A percentile compares a stretch with the other conserved stretches of the same genome.
Conservation (phyloP, 2,888 invertebrate genomes). For the Trileptium ribeirensis region DNA sequence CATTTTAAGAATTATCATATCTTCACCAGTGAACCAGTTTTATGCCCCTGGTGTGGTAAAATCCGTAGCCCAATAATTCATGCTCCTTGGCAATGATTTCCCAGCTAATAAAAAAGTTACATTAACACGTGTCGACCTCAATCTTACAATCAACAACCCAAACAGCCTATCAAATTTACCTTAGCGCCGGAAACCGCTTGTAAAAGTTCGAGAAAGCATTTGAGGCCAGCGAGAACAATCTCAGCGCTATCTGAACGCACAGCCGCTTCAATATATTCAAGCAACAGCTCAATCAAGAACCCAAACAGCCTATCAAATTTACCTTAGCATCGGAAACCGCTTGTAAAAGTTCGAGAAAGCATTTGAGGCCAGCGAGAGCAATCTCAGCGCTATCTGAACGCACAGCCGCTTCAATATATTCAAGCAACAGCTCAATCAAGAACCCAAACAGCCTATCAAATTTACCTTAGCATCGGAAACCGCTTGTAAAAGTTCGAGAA, state of each 20-base stretch:
- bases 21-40: too few relatives aligned
- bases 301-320: too few relatives aligned
- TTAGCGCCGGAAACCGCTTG: neutral
- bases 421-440: slow-evolving; percentile 76
- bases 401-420: slow-evolving; percentile 87
- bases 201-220: slow-evolving; percentile 91
- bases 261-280: slow-evolving; percentile 87
- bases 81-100: too few relatives aligned
- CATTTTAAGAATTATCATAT: too few relatives aligned
- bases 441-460: too few relatives aligned
- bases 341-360: slow-evolving; percentile 82
- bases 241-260: slow-evolving; percentile 87
- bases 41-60: too few relatives aligned
- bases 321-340: neutral
- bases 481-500: slow-evolving; percentile 75
- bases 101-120: too few relatives aligned
- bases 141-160: too few relatives aligned
- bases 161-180: too few relatives aligned
- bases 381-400: slow-evolving; percentile 81
- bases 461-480: neutral
- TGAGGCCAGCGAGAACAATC: slow-evolving; percentile 80
- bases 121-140: too few relatives aligned
- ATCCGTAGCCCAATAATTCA: too few relatives aligned
- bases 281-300: too few relatives aligned
- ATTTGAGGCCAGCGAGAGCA: slow-evolving; percentile 87